These are phyloP conservation scores for Eucidaris tribuloides DNA, from an alignment of 35 echinoderm and acorn worm species.

Conservation along the genomic window DNA sequence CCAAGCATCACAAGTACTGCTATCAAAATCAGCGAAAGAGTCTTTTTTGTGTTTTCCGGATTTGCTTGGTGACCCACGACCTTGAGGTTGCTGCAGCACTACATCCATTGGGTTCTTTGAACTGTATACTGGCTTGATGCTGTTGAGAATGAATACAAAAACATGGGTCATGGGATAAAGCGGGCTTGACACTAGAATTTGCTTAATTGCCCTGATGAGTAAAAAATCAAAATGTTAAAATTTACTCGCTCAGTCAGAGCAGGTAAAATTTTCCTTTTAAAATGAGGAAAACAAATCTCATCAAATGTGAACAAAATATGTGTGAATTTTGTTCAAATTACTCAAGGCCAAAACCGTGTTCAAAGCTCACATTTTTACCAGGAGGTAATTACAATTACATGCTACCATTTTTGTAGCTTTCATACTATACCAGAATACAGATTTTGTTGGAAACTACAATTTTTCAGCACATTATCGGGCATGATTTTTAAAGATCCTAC, in stretches of 20 bases:
- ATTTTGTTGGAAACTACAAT: too few relatives aligned
- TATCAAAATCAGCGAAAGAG: constrained; percentile 84
- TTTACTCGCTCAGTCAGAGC: not conserved
- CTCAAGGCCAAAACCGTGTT: too few relatives aligned
- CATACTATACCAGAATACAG: too few relatives aligned
- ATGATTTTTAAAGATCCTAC: too few relatives aligned
- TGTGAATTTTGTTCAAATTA: too few relatives aligned
- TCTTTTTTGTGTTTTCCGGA: constrained; percentile 54
- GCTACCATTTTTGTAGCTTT: too few relatives aligned
- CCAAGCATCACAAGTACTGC: constrained; percentile 84
- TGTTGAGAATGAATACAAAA: constrained; percentile 1
- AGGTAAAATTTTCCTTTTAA: not conserved
- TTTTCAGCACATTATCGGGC: too few relatives aligned
- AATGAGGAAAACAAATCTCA: too few relatives aligned
- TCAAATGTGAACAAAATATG: too few relatives aligned
- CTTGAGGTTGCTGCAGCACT: constrained; percentile 49
- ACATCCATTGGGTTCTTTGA: constrained; percentile 53
- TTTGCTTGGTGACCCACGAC: constrained; percentile 39
- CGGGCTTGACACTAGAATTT: not conserved
- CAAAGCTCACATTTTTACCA: too few relatives aligned
- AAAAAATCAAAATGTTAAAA: not conserved
- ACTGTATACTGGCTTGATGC: constrained; percentile 84
- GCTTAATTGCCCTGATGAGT: not conserved
- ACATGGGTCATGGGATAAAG: not conserved
- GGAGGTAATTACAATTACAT: too few relatives aligned